Evolutionary conservation across 2,888 invertebrate species (phyloP).

Genomic region (Strigamia transsilvanica): DNA sequence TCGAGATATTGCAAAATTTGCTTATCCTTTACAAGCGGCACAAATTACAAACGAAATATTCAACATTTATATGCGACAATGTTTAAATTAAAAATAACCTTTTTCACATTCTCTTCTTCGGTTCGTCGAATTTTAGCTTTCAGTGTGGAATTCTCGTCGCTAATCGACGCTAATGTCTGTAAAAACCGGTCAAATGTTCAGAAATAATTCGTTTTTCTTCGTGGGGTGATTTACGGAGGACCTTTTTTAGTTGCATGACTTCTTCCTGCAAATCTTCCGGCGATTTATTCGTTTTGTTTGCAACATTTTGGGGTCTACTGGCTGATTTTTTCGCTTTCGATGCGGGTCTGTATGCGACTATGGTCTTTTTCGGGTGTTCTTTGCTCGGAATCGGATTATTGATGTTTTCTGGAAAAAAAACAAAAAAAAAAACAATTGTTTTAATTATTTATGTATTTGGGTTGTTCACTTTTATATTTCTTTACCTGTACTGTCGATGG

Average conservation of each 20-base stretch:
- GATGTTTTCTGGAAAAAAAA: neutral
- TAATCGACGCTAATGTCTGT: conserved; percentile 61
- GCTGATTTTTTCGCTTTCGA: conserved; percentile 13
- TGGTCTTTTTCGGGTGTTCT: neutral
- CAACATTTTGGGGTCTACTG: neutral
- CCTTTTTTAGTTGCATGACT: conserved; percentile 53
- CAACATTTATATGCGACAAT: neutral
- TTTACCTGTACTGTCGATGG: neutral
- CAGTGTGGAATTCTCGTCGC: conserved; percentile 62
- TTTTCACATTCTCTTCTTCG: conserved; percentile 64
- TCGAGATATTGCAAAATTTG: conserved; percentile 33
- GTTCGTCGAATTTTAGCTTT: conserved; percentile 63
- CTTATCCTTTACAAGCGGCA: conserved; percentile 40
- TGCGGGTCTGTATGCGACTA: conserved; percentile 6
- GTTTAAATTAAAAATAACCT: conserved; percentile 59
- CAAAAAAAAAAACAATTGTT: neutral
- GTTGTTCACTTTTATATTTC: too few species aligned
- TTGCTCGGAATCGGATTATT: neutral
- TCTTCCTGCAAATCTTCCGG: conserved; percentile 52
- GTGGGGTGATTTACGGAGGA: neutral
- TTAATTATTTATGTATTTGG: too few species aligned
- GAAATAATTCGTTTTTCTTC: neutral
- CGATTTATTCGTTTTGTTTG: conserved; percentile 41
- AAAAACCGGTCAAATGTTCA: neutral
- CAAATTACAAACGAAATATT: neutral